Base-by-base conservation (phyloP, 2,113 vertebrate species). In the Deroptyus accipitrinus region DNA sequence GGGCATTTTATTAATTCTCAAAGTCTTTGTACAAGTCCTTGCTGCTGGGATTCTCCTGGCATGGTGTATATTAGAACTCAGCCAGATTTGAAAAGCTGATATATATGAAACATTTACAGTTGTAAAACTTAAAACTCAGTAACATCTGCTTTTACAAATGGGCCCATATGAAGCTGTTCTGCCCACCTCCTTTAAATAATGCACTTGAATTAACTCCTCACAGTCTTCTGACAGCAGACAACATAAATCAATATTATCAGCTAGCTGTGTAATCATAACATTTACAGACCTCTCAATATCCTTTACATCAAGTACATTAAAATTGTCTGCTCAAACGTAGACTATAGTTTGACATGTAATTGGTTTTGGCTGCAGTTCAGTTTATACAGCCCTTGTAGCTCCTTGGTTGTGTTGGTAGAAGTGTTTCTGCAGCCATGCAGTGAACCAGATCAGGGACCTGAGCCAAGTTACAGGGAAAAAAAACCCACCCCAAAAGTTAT, bases 351-450 rank as follows among this genome's bases (percentile, higher is more conserved):
- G 70, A 89, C 31, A 33, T 57, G 27, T 91, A 89, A 94, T 95
- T 91, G 81, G 7, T 91, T 96, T 95, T 96, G 96, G 95, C 93
- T 91, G 89, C 77, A 64, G 57, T 91, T 95, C 93, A 92, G 89
- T 62, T 86, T 68, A 64, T 15, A 79, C 24, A 37, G 80, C 35
- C 24, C 83, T 92, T 78, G 51, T 11, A 91, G 39, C 33, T 92
- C 77, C 80, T 89, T 95, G 48, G 64, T 91, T 94, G 10, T 92
- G 61, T 81, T 88, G 83, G 86, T 84, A 48, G 73, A 95, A 94
- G 51, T 80, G 82, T 94, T 95, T 94, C 77, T 84, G 83, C 83
- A 94, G 69, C 80, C 77, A 48, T 81, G 76, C 88, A 88, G 31
- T 75, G 94, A 95, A 88, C 83, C 68, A 78, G 14, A 91, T 88